phyloP scores from a whole-genome alignment of 30 jellyfish, hydroid and myxozoan species.

The Calvadosia cruxmelitensis region DNA sequence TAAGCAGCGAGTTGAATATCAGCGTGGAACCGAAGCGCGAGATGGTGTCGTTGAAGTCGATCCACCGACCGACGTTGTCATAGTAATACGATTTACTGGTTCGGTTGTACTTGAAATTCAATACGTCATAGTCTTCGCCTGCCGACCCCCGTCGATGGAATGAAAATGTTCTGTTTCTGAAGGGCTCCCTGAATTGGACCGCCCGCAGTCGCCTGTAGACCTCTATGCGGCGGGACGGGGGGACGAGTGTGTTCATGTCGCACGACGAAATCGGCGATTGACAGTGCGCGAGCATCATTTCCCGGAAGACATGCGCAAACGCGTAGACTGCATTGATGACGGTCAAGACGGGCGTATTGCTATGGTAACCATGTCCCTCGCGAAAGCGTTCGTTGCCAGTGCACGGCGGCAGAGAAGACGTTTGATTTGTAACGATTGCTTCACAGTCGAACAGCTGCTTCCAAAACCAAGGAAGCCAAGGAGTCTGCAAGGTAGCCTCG shows the following conservation, averaged over 20 bases:
- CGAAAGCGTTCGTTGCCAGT: conserved; percentile 28
- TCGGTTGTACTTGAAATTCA: conserved; percentile 6
- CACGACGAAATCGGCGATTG: background rate
- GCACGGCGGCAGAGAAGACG: conserved; percentile 1
- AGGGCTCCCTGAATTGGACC: conserved; percentile 41
- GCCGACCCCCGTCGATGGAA: conserved; percentile 14
- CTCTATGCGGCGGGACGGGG: background rate
- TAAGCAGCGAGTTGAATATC: background rate
- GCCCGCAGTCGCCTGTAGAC: conserved; percentile 5
- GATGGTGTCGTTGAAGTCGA: background rate
- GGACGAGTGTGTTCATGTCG: background rate
- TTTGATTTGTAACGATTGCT: background rate
- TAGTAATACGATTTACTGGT: background rate
- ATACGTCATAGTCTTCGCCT: conserved; percentile 27
- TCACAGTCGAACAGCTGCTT: conserved; percentile 35
- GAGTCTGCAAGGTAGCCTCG: conserved; percentile 6
- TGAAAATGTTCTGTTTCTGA: conserved; percentile 23
- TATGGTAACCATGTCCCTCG: conserved; percentile 44
- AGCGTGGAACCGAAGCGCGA: background rate
- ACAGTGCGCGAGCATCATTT: conserved; percentile 16
- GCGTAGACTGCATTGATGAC: conserved; percentile 61
- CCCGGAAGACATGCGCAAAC: conserved; percentile 39
- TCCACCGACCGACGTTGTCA: conserved; percentile 11
- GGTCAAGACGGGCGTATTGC: conserved; percentile 30
- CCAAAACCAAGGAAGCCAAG: conserved; percentile 55